Conservation (phyloP, 2,797 vertebrate species). For the Brotula barbata region DNA sequence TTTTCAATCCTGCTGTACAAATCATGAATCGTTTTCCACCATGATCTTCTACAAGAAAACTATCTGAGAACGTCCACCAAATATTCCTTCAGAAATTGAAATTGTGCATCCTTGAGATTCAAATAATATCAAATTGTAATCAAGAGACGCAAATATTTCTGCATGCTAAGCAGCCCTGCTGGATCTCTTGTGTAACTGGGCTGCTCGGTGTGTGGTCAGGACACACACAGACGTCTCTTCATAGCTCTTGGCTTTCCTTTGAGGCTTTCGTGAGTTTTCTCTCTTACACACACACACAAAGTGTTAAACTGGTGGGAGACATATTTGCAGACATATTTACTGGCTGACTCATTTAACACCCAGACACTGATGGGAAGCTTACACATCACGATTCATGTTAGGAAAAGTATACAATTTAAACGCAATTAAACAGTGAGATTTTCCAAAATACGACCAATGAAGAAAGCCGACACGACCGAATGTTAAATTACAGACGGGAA, state of each 20-base stretch:
- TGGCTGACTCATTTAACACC: conserved; percentile 48
- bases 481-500: conserved; percentile 4
- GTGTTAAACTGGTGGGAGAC: conserved; percentile 20
- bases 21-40: neutral
- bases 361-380: conserved; percentile 34
- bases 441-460: no score
- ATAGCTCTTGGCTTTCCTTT: conserved; percentile 36
- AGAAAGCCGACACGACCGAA: no score
- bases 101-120: no score
- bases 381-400: conserved; percentile 5
- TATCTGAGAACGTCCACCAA: conserved; percentile 1
- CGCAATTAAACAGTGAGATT: conserved; percentile 18
- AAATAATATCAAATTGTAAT: no score
- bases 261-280: conserved; percentile 13
- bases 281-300: neutral
- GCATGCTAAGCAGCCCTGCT: conserved; percentile 3
- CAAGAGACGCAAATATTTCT: neutral
- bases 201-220: conserved; percentile 32
- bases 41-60: neutral
- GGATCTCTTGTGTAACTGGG: conserved; percentile 25
- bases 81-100: no score
- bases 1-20: neutral
- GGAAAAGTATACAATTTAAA: conserved; percentile 15
- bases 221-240: conserved; percentile 23
- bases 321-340: conserved; percentile 50